A percentile compares a stretch with the other conserved stretches of the same genome.
phyloP scores from a whole-genome alignment of 2,113 vertebrate genomes.

The Cathartes aura region DNA sequence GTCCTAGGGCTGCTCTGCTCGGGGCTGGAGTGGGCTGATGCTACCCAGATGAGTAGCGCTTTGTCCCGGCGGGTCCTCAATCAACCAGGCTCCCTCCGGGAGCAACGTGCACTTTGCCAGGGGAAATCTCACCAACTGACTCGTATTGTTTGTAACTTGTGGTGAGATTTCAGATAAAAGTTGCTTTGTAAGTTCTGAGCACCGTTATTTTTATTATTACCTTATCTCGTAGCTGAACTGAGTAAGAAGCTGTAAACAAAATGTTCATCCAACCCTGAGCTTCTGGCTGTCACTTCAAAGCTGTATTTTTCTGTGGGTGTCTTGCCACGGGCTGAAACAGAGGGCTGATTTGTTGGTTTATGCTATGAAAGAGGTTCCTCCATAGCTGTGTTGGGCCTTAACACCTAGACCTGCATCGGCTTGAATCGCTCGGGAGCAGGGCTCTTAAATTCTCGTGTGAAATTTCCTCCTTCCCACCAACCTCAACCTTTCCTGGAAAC shows the following conservation, averaged over 20 bases:
- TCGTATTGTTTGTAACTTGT: background rate
- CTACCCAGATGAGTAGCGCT: background rate
- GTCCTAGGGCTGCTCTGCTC: background rate
- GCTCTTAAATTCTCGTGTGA: background rate
- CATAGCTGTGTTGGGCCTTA: background rate
- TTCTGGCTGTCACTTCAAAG: constrained; percentile 23
- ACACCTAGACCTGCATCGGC: background rate
- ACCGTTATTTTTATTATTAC: background rate
- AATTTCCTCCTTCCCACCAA: background rate
- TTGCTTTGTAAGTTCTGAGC: background rate
- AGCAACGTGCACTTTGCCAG: background rate
- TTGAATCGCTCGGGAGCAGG: fast-evolving
- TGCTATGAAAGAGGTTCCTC: background rate
- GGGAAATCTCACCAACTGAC: background rate
- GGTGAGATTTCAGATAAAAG: background rate
- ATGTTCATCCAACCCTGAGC: background rate
- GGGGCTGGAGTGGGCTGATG: background rate
- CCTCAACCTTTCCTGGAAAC: background rate
- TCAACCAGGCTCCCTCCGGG: background rate
- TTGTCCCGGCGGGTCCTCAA: background rate
- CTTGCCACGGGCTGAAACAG: background rate
- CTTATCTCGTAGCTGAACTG: background rate
- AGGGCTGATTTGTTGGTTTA: background rate
- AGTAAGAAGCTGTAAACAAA: background rate
- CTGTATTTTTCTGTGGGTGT: background rate